Conservation (phyloP, 1,140 invertebrate genomes). For the Neodiprion virginianus region DNA sequence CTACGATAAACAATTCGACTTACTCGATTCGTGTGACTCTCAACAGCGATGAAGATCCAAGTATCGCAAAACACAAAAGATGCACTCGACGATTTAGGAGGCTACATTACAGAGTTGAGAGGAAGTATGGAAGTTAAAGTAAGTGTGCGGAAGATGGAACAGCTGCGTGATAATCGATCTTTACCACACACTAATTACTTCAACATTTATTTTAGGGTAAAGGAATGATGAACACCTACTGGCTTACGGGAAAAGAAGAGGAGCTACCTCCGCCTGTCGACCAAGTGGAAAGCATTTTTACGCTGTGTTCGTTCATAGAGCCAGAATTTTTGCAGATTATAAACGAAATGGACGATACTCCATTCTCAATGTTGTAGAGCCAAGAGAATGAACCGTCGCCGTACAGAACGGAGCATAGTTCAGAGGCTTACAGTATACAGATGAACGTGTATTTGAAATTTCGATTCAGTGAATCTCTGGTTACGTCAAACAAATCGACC, state of each 20-base stretch:
- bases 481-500: no score
- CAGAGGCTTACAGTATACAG: no score
- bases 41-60: slow-evolving; percentile 71
- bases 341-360: slow-evolving; percentile 8
- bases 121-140: slow-evolving; percentile 65
- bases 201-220: slow-evolving; percentile 67
- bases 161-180: no score
- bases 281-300: slow-evolving; percentile 2
- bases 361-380: not conserved
- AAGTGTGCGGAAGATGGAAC: slow-evolving; percentile 24
- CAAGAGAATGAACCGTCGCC: no score
- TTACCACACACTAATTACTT: not conserved
- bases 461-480: no score
- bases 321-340: slow-evolving; percentile 26
- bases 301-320: slow-evolving; percentile 11
- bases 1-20: not conserved
- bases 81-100: slow-evolving; percentile 67
- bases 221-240: slow-evolving; percentile 75
- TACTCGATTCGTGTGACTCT: slow-evolving; percentile 12
- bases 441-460: no score
- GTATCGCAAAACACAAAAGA: slow-evolving; percentile 69
- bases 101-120: slow-evolving; percentile 66
- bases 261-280: slow-evolving; percentile 1
- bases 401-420: no score
- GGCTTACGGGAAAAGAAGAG: slow-evolving; percentile 69